Base-by-base conservation (phyloP, 2,888 invertebrate genomes). In the Papilio demoleus region DNA sequence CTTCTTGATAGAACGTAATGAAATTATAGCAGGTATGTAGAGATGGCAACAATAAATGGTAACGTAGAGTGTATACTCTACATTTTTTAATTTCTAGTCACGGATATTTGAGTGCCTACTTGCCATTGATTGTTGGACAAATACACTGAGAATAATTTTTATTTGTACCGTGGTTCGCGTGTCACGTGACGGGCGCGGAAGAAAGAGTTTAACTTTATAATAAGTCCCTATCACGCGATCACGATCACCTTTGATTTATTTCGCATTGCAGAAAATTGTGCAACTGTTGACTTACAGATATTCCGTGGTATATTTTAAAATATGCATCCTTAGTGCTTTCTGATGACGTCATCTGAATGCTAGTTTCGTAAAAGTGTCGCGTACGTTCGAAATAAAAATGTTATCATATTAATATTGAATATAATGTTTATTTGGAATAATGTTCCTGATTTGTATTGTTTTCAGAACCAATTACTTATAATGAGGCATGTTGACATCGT, bases 201-300 rank as follows among this genome's bases (percentile, higher is more conserved):
- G 17, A 9, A 42, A 45, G 27, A 56, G 8, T 47, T 47, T 31
- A 31, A 17, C 56, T n/a, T 56, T 31, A 31, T 56, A 56, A 56
- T 56, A 31, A 31, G 56, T 56, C 17, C 1, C 56, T n/a, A 56
- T 56, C 56, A 56, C 56, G 56, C 56, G 56, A 56, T 56, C 56
- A 31, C 56, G 17, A 9, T 31, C 31, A 2, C 1, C 56, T 27
- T 31, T 31, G 17, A 27, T 56, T 31, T 31, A 31, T 31, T 56
- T 56, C 56, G 56, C 56, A 56, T 56, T 56, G 56, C 56, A 56
- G 56, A 22, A 14, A n/a, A 4, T 17, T 56, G 12, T 31, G 56
- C 31, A 56, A n/a, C 14, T 56, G 8, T 19, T 38, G 38, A 38
- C 4, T 0, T n/a, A n/a, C n/a, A n/a, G n/a, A n/a, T n/a, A n/a